Evolutionary conservation across 2,797 vertebrate genomes (phyloP).

Genomic region (Arvicola amphibius): DNA sequence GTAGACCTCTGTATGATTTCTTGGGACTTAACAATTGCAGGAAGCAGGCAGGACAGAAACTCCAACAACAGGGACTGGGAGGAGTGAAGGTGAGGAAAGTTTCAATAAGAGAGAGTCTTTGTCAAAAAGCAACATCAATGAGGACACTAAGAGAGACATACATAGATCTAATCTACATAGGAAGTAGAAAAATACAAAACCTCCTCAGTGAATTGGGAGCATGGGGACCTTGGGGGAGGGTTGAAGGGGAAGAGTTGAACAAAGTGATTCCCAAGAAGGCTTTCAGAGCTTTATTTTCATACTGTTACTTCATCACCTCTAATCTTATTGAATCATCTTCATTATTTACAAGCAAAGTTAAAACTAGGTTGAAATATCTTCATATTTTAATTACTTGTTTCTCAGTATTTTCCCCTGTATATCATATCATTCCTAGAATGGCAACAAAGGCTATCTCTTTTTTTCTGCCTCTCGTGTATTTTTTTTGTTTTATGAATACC

Average conservation of each 20-base stretch:
- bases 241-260: neutral
- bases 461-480: neutral
- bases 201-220: too few species aligned
- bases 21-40: too few species aligned
- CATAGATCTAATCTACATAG: too few species aligned
- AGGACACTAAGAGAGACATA: too few species aligned
- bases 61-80: too few species aligned
- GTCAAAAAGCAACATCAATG: too few species aligned
- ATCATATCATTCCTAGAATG: neutral
- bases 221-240: too few species aligned
- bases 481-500: neutral
- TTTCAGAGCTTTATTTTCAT: conserved; percentile 1
- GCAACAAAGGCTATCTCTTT: neutral
- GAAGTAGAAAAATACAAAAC: too few species aligned
- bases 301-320: neutral
- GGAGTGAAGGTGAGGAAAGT: too few species aligned
- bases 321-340: conserved; percentile 34
- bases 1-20: too few species aligned
- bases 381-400: conserved; percentile 15
- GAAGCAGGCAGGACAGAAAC: too few species aligned
- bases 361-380: conserved; percentile 46
- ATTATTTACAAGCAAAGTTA: neutral
- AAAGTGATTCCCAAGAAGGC: neutral
- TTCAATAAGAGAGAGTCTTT: too few species aligned
- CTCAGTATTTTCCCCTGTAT: neutral